Evolutionary conservation across 1,140 invertebrate species (phyloP).

Genomic region (Zaprionus ghesquierei): DNA sequence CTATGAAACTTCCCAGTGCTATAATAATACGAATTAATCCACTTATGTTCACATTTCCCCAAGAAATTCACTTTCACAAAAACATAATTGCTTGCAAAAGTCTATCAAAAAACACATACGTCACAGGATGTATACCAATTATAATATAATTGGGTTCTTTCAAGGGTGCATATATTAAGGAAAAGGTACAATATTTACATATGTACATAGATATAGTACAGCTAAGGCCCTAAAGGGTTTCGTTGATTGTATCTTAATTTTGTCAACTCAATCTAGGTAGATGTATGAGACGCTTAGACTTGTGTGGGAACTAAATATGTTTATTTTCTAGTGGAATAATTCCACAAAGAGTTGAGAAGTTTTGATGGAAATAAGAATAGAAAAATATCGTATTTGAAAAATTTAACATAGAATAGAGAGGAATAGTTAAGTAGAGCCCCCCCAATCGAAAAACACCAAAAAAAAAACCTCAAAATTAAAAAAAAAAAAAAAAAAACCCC

Average conservation of each 20-base stretch:
- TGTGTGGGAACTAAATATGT: background rate
- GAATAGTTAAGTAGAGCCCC: too few species aligned
- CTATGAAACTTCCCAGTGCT: background rate
- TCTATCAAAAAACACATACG: conserved; percentile 18
- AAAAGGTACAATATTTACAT: conserved; percentile 5
- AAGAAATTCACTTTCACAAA: background rate
- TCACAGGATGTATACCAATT: conserved; percentile 6
- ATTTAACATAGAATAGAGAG: too few species aligned
- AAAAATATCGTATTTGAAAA: too few species aligned
- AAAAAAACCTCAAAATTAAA: too few species aligned
- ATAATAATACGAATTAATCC: background rate
- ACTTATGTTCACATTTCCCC: background rate
- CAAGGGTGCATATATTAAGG: conserved; percentile 30
- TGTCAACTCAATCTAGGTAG: background rate
- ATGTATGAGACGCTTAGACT: background rate
- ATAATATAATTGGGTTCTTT: conserved; percentile 25
- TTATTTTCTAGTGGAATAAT: background rate
- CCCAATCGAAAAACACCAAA: too few species aligned
- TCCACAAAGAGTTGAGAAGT: too few species aligned
- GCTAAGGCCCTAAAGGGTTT: background rate
- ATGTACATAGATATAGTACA: background rate
- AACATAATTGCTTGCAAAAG: conserved; percentile 13
- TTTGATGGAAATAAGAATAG: too few species aligned
- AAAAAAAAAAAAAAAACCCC: too few species aligned
- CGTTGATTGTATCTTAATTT: background rate